Conservation (phyloP, 2,888 invertebrate genomes). For the Panopea generosa region DNA sequence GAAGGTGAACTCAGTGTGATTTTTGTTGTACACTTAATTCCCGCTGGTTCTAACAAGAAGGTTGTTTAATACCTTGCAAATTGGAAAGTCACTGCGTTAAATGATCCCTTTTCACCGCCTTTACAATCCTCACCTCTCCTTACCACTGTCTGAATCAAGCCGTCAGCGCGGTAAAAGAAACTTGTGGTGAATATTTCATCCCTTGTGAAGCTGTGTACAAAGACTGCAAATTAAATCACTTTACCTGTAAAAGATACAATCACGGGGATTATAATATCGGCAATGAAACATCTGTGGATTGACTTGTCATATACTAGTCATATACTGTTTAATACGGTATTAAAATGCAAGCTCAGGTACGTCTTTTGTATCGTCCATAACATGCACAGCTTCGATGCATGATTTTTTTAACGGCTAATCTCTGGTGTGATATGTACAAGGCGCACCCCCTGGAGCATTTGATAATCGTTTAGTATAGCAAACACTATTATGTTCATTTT, state of each 20-base stretch:
- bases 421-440: too few relatives aligned
- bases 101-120: conserved; percentile 30
- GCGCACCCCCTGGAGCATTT: too few relatives aligned
- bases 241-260: conserved; percentile 53
- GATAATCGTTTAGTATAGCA: too few relatives aligned
- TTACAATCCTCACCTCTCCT: conserved; percentile 19
- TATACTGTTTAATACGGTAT: conserved; percentile 24
- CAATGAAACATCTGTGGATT: conserved; percentile 52
- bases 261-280: conserved; percentile 36
- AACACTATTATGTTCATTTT: too few relatives aligned
- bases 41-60: not conserved
- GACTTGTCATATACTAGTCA: conserved; percentile 3
- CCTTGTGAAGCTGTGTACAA: conserved; percentile 35
- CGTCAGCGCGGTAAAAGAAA: conserved; percentile 5
- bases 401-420: too few relatives aligned
- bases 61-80: conserved; percentile 11
- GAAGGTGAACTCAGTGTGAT: conserved; percentile 1
- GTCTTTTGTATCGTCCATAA: conserved; percentile 10
- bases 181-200: conserved; percentile 12
- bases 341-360: conserved; percentile 40
- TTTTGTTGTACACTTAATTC: not conserved
- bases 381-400: not conserved
- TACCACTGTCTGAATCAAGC: conserved; percentile 15
- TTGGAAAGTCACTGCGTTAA: conserved; percentile 37
- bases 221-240: conserved; percentile 51